These are phyloP conservation scores for Lymantria dispar DNA, from an alignment of 2,888 invertebrate species.

Conservation along the genomic window DNA sequence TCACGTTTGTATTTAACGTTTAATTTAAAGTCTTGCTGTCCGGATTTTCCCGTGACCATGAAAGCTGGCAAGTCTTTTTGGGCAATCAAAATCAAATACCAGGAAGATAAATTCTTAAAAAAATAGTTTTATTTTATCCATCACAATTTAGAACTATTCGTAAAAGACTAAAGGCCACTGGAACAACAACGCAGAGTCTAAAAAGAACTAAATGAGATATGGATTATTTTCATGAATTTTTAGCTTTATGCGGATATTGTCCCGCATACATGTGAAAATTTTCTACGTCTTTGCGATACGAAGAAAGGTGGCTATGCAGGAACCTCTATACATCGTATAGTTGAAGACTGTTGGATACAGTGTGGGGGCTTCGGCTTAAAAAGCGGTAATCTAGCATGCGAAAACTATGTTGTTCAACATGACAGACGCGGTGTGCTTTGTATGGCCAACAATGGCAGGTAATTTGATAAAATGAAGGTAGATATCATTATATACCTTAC, in stretches of 20 bases:
- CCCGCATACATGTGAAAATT: slow-evolving; percentile 82
- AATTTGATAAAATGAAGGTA: background rate
- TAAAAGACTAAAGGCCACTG: background rate
- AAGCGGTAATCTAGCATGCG: slow-evolving; percentile 75
- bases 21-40: too few relatives aligned
- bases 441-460: slow-evolving; percentile 86
- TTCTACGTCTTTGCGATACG: slow-evolving; percentile 77
- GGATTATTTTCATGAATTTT: slow-evolving; percentile 17
- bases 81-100: too few relatives aligned
- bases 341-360: slow-evolving; percentile 87
- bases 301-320: slow-evolving; percentile 76
- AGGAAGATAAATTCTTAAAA: too few relatives aligned
- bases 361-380: slow-evolving; percentile 81
- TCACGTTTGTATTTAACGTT: too few relatives aligned
- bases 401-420: slow-evolving; percentile 86
- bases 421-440: slow-evolving; percentile 86
- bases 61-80: too few relatives aligned
- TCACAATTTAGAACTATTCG: too few relatives aligned
- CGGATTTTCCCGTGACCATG: too few relatives aligned
- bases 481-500: too few relatives aligned
- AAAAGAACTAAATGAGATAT: background rate
- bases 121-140: too few relatives aligned
- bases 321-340: slow-evolving; percentile 85
- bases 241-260: slow-evolving; percentile 83
- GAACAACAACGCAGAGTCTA: background rate